These are phyloP conservation scores for Heterotis niloticus DNA, from an alignment of 2,113 vertebrate genomes.

Conservation along the genomic window DNA sequence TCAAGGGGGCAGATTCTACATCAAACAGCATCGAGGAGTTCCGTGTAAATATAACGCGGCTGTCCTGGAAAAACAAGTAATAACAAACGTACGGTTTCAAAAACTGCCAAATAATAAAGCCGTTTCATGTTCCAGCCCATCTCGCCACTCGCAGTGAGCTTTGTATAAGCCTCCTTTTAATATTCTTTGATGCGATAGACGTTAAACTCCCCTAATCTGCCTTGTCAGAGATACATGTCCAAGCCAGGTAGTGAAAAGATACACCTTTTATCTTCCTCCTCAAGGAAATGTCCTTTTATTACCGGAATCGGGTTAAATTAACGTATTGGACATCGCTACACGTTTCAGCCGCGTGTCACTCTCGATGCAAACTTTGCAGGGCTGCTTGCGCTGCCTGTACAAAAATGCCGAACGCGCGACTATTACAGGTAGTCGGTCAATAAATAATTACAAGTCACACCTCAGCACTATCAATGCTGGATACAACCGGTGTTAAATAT, in stretches of 20 bases:
- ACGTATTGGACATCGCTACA: not conserved
- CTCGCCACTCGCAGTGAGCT: not conserved
- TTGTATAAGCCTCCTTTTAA: slow-evolving; percentile 15
- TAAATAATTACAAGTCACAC: not conserved
- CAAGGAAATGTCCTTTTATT: not conserved
- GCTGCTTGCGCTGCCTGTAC: not conserved
- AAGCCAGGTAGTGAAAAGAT: slow-evolving; percentile 1
- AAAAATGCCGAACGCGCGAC: not conserved
- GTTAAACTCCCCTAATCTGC: slow-evolving; percentile 13
- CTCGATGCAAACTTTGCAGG: not conserved
- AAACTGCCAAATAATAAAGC: slow-evolving; percentile 15
- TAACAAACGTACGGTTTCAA: not conserved
- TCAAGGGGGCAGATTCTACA: not conserved
- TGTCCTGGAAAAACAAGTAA: not conserved
- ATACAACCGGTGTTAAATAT: not conserved
- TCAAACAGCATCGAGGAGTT: not conserved
- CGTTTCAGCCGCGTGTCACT: not conserved
- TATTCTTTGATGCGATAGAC: slow-evolving; percentile 19
- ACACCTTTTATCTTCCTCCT: not conserved
- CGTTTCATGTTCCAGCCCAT: not conserved
- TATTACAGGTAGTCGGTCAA: not conserved
- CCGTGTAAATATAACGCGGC: not conserved
- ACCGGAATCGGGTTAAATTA: not conserved
- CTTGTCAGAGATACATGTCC: slow-evolving; percentile 9
- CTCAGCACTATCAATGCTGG: not conserved